Percentiles rank a stretch among this genome's conserved stretches.
These are phyloP conservation scores for Eupristina koningsbergeri DNA, from an alignment of 1,140 invertebrate genomes.

Conservation along the genomic window DNA sequence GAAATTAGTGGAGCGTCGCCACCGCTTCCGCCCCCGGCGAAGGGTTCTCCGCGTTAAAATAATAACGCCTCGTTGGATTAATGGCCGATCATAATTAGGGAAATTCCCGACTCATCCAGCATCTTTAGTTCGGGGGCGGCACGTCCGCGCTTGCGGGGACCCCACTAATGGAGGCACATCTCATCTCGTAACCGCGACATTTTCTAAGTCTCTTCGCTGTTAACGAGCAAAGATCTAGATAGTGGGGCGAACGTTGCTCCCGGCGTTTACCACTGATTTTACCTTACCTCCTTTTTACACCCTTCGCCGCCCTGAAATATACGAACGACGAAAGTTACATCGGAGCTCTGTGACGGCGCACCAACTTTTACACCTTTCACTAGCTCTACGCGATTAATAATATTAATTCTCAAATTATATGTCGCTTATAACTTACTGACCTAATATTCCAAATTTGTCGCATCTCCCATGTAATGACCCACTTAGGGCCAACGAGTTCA, in stretches of 20 bases:
- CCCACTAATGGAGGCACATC: conserved; percentile 22
- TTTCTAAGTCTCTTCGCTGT: conserved; percentile 49
- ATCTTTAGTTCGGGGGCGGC: conserved; percentile 46
- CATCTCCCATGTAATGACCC: neutral
- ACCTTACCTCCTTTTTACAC: too few species aligned
- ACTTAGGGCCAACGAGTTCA: neutral
- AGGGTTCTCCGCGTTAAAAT: conserved; percentile 67
- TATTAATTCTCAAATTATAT: neutral
- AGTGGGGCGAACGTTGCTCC: neutral
- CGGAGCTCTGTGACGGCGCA: too few species aligned
- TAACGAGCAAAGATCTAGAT: conserved; percentile 30
- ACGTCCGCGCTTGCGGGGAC: neutral
- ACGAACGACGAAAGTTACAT: too few species aligned
- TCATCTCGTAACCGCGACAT: conserved; percentile 32
- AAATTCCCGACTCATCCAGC: conserved; percentile 65
- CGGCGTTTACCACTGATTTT: neutral
- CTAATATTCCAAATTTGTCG: neutral
- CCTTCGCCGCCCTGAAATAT: too few species aligned
- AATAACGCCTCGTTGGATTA: conserved; percentile 70
- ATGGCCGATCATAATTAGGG: conserved; percentile 71
- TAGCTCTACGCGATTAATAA: neutral
- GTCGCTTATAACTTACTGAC: neutral
- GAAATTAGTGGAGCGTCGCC: conserved; percentile 65
- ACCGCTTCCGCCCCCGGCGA: conserved; percentile 36
- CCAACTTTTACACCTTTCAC: neutral